Base-by-base conservation (phyloP, 2,888 invertebrate genomes). In the Drosophila fulvimacula region DNA sequence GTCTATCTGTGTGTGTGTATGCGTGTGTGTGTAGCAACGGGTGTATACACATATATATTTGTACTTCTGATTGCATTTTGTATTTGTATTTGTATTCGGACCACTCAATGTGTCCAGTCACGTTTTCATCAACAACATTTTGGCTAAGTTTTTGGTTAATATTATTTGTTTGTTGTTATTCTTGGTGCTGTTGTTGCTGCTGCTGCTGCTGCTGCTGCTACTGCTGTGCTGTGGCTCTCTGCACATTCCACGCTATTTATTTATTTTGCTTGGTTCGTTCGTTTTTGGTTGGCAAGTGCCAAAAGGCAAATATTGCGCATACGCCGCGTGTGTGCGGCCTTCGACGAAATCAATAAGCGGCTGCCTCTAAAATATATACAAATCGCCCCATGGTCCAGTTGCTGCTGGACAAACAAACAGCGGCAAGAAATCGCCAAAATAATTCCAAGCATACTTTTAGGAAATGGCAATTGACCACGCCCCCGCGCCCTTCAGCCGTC, bases 141-240 rank as follows among this genome's bases (percentile, higher is more conserved):
- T 70, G 80, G 77, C 82, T 85, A 72, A 82, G 86, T 85, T 85
- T 84, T 82, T 79, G 81, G 81, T 85, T 81, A 85, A 81, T 85
- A 82, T 85, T 81, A 84, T 83, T 80, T 80, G 64, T 66, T 79
- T 80, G 76, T 49, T 76, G 81, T 80, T 79, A 60, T 41, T 61
- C 19, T 56, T 48, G 44, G 3, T 49, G 21, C 1, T 19, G 49
- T 11, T 21, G 41, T 10, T 21, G 41, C 2, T 42, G 41, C 24
- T 60, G 17, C 36, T 46, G 42, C 7, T 27, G 27, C 5, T 46
- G 79, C 70, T 79, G 61, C 27, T 57, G 17, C 41, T 46, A 34
- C 34, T 34, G 34, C 34, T 13, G 13, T 34, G 34, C 11, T 39
- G 39, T 24, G 15, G 51, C 21, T 36, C 52, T 52, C 24, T 41